phyloP scores from a whole-genome alignment of 2,797 vertebrate genomes.

The Phylloscopus collybita region DNA sequence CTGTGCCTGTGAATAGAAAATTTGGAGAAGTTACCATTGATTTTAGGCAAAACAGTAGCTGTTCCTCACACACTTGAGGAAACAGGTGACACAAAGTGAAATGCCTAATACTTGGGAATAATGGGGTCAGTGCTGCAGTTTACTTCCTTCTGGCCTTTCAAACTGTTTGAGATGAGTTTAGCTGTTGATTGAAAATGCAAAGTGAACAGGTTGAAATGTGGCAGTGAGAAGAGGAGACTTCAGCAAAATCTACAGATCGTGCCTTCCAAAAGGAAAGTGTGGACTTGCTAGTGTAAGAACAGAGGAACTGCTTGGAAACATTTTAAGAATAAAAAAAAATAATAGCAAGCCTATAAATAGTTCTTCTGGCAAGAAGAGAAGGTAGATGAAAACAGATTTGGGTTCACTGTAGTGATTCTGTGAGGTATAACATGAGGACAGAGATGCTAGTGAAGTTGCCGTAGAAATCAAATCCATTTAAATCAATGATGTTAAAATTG shows the following conservation, averaged over 20 bases:
- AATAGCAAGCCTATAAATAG: not conserved
- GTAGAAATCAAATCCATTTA: not conserved
- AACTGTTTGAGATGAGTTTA: not conserved
- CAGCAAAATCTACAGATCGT: not conserved
- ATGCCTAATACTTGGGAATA: not conserved
- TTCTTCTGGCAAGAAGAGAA: not conserved
- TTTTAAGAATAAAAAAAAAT: not conserved
- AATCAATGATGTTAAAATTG: not conserved
- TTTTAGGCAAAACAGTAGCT: not conserved
- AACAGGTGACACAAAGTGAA: not conserved
- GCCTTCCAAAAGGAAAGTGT: not conserved
- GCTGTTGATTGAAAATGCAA: not conserved
- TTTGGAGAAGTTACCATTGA: not conserved
- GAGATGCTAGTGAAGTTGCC: not conserved
- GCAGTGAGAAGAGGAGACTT: not conserved
- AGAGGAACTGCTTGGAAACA: not conserved
- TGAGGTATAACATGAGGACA: not conserved
- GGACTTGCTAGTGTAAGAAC: not conserved
- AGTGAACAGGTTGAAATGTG: not conserved
- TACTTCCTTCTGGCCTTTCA: not conserved
- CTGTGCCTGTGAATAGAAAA: not conserved
- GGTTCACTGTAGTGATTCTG: not conserved
- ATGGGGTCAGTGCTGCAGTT: not conserved
- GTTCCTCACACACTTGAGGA: not conserved
- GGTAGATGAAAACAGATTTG: not conserved